Evolutionary conservation across 2,113 vertebrate species (phyloP).

Genomic region (Sylvia atricapilla): DNA sequence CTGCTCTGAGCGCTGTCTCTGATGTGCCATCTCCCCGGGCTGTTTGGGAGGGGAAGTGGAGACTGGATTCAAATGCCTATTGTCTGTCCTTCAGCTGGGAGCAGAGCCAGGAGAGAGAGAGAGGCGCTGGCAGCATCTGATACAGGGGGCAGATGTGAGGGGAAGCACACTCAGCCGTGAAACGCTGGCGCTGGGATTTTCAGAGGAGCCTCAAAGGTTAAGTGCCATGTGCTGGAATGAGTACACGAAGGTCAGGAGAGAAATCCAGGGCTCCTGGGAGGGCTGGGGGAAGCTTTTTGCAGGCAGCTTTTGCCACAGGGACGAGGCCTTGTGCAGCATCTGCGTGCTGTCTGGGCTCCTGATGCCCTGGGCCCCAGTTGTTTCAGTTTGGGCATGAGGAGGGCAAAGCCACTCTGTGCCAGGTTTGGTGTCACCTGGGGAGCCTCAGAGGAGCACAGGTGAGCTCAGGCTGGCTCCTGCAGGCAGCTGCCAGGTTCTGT

Average conservation of each 20-base stretch:
- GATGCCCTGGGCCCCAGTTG: background rate
- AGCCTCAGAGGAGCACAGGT: background rate
- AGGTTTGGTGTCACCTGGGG: background rate
- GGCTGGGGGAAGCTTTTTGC: background rate
- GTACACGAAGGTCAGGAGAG: background rate
- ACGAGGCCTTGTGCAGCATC: background rate
- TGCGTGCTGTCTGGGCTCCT: background rate
- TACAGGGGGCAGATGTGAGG: slow-evolving; percentile 25
- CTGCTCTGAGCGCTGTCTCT: background rate
- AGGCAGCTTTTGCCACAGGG: background rate
- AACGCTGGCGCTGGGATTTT: background rate
- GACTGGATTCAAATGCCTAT: background rate
- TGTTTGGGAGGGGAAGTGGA: slow-evolving; percentile 12
- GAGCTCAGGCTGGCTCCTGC: background rate
- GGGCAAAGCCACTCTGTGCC: background rate
- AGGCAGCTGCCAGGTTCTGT: background rate
- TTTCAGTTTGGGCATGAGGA: background rate
- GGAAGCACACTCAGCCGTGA: background rate
- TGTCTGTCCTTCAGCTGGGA: slow-evolving; percentile 40
- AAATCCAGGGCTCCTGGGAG: background rate
- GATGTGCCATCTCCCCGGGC: slow-evolving; percentile 18
- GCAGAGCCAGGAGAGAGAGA: slow-evolving; percentile 28
- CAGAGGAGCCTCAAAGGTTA: slow-evolving; percentile 36
- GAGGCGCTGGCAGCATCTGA: slow-evolving; percentile 33
- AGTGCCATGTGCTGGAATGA: background rate